Conservation (phyloP, 2,797 vertebrate genomes). For the Nasua narica region DNA sequence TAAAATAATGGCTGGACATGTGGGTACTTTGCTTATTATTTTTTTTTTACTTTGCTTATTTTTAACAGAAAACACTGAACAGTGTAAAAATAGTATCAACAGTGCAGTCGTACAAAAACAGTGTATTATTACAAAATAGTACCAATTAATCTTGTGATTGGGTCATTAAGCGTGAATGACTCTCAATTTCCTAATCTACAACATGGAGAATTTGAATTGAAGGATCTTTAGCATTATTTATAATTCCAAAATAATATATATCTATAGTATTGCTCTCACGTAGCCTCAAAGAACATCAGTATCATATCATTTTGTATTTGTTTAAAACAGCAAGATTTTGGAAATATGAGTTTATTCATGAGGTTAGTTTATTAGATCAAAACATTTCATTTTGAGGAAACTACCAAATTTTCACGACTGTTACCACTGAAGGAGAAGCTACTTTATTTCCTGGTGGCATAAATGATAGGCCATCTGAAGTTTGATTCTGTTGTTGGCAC, state of each 20-base stretch:
- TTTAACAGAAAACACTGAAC: background rate
- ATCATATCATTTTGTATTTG: constrained; percentile 12
- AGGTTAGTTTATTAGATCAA: constrained; percentile 15
- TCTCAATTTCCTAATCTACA: background rate
- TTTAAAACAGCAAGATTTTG: constrained; percentile 22
- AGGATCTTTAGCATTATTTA: background rate
- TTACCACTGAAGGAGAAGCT: background rate
- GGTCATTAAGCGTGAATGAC: background rate
- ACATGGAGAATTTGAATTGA: background rate
- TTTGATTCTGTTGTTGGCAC: background rate
- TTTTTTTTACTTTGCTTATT: background rate
- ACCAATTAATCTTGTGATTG: background rate
- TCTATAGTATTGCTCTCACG: background rate
- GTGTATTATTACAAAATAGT: background rate
- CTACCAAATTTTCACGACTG: background rate
- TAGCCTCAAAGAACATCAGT: background rate
- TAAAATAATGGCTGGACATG: constrained; percentile 17
- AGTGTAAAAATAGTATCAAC: background rate
- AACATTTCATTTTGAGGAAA: constrained; percentile 34
- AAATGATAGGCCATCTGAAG: background rate
- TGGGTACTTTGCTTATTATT: background rate
- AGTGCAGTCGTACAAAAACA: background rate
- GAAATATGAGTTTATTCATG: background rate
- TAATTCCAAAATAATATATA: background rate
- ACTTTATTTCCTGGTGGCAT: constrained; percentile 3